phyloP scores from a whole-genome alignment of 2,113 vertebrate species.

The Galbula dea region DNA sequence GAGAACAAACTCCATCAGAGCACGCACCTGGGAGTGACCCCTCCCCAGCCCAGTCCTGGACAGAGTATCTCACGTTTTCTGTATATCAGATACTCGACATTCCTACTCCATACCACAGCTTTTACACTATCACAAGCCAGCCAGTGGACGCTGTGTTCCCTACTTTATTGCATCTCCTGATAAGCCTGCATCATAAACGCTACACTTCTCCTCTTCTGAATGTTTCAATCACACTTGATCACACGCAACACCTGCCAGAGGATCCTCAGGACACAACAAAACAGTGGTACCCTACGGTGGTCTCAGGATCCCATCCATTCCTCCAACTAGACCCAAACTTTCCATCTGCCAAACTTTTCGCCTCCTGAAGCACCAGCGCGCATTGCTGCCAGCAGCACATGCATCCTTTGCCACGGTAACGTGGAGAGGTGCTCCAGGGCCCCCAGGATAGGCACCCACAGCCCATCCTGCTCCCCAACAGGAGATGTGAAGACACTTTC shows the following conservation, averaged over 20 bases:
- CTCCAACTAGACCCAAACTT: background rate
- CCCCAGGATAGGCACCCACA: too few relatives aligned
- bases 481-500: background rate
- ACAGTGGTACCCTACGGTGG: rapidly evolving
- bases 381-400: background rate
- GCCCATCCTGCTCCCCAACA: background rate
- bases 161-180: background rate
- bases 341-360: background rate
- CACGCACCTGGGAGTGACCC: background rate
- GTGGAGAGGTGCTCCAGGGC: background rate
- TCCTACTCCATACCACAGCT: background rate
- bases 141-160: background rate
- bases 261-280: background rate
- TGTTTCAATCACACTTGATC: background rate
- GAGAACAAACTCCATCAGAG: background rate
- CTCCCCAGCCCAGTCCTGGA: background rate
- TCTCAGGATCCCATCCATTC: background rate
- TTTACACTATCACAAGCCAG: background rate
- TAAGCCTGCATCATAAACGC: background rate
- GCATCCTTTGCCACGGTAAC: background rate
- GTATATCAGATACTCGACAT: background rate
- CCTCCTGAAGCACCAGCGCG: background rate
- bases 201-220: background rate
- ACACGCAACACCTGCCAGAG: background rate
- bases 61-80: background rate